Evolutionary conservation across 2,113 vertebrate species (phyloP).

Genomic region (Procavia capensis): DNA sequence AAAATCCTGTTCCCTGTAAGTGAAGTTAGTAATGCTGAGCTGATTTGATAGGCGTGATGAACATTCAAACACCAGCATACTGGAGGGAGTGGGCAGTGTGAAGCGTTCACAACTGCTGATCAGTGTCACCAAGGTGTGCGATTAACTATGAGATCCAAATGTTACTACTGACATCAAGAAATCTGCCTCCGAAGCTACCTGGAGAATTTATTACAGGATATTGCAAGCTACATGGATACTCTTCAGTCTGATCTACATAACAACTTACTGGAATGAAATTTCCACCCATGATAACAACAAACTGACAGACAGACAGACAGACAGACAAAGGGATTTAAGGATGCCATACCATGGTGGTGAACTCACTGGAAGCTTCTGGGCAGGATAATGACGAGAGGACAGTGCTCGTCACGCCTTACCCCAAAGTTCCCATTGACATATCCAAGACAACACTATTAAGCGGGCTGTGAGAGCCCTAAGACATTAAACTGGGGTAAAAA

Average conservation of each 20-base stretch:
- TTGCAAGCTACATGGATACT: not conserved
- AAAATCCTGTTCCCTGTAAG: constrained; percentile 33
- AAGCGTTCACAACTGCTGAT: not conserved
- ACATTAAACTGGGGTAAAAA: no score
- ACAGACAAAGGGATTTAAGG: not conserved
- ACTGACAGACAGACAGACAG: not conserved
- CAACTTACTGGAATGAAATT: constrained; percentile 23
- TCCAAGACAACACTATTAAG: not conserved
- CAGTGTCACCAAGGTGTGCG: constrained; percentile 50
- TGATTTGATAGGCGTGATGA: constrained; percentile 41
- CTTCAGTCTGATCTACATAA: constrained; percentile 15
- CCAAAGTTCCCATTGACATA: not conserved
- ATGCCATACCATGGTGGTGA: not conserved
- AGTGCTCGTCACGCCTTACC: not conserved
- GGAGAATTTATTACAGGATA: constrained; percentile 41
- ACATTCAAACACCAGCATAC: constrained; percentile 36
- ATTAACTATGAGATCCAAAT: constrained; percentile 59
- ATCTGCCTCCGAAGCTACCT: constrained; percentile 40
- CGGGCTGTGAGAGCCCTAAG: not conserved
- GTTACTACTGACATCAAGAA: constrained; percentile 35
- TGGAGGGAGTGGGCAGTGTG: constrained; percentile 26
- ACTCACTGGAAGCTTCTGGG: not conserved
- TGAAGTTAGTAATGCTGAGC: constrained; percentile 54
- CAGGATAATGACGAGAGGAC: not conserved
- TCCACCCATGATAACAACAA: constrained; percentile 41